Percentiles rank a stretch among this genome's conserved stretches.
Conservation (phyloP, 2,888 invertebrate genomes). For the Pachycephus smyrnensis region DNA sequence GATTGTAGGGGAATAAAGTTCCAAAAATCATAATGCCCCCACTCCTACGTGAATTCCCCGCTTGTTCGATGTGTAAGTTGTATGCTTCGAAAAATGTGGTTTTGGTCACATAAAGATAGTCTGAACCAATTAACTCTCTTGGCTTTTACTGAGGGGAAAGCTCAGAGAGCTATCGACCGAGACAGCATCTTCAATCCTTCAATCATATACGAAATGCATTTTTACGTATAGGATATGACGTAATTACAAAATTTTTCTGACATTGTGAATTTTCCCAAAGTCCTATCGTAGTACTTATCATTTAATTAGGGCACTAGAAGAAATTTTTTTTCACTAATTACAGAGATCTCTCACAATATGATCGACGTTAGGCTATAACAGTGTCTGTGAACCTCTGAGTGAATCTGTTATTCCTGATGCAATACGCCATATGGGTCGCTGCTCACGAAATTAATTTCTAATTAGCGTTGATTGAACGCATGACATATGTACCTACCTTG, state of each 20-base stretch:
- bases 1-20: no score
- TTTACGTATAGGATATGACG: no score
- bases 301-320: neutral
- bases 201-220: neutral
- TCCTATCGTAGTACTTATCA: neutral
- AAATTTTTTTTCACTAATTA: neutral
- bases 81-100: no score
- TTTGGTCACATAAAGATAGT: no score
- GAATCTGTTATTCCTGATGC: neutral
- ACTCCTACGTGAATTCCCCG: no score
- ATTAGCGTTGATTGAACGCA: constrained; percentile 12
- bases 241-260: neutral
- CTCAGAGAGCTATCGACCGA: no score
- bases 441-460: constrained; percentile 13
- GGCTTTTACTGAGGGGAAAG: no score
- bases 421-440: neutral
- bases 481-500: constrained; percentile 5
- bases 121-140: no score
- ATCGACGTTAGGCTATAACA: neutral
- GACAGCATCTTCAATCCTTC: no score
- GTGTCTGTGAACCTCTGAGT: neutral
- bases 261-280: neutral
- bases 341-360: neutral
- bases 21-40: no score
- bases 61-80: no score